These are phyloP conservation scores for Blastobasis lacticolella DNA, from an alignment of 2,888 invertebrate species.

Conservation along the genomic window DNA sequence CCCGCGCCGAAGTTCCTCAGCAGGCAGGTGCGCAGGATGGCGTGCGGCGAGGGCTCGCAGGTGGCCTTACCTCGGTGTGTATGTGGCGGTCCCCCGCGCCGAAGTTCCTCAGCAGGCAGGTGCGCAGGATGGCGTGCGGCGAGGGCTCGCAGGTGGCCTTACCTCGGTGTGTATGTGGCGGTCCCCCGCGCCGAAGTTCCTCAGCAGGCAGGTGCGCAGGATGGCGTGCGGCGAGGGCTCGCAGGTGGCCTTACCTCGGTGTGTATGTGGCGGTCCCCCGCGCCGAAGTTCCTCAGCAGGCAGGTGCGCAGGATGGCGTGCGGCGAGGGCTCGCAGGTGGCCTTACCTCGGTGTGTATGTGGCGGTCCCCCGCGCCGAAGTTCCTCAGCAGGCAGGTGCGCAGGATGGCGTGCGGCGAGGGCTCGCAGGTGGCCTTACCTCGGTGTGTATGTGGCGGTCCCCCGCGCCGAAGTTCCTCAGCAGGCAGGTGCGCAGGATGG, in stretches of 20 bases:
- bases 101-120: slow-evolving; percentile 93
- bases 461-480: slow-evolving; percentile 94
- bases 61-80: too few species aligned
- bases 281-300: slow-evolving; percentile 92
- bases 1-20: slow-evolving; percentile 94
- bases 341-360: too few species aligned
- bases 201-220: slow-evolving; percentile 90
- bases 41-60: slow-evolving; percentile 96
- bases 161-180: slow-evolving; percentile 90
- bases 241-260: too few species aligned
- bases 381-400: slow-evolving; percentile 94
- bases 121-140: slow-evolving; percentile 93
- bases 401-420: slow-evolving; percentile 94
- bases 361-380: slow-evolving; percentile 91
- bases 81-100: slow-evolving; percentile 93
- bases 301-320: slow-evolving; percentile 95
- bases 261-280: slow-evolving; percentile 91
- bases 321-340: slow-evolving; percentile 95
- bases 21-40: slow-evolving; percentile 92
- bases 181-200: slow-evolving; percentile 94
- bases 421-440: slow-evolving; percentile 97
- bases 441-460: slow-evolving; percentile 90
- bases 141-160: slow-evolving; percentile 96
- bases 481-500: slow-evolving; percentile 92
- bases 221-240: slow-evolving; percentile 97